Percentiles rank a stretch among this genome's conserved stretches.
These are phyloP conservation scores for Eurytoma adleriae DNA, from an alignment of 2,888 invertebrate species.

Conservation along the genomic window DNA sequence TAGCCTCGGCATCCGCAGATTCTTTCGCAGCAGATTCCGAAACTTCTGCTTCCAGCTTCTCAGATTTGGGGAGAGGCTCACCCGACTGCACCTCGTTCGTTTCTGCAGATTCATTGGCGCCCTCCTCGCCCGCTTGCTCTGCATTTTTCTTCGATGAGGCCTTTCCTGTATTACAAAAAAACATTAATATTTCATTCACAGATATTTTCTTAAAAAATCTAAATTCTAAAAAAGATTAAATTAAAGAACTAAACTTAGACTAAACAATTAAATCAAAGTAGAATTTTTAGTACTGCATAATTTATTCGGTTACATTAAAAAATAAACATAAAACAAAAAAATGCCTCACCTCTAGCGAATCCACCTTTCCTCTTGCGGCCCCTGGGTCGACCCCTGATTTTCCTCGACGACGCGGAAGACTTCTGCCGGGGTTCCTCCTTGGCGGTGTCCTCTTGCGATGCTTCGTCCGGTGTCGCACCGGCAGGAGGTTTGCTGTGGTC, in stretches of 20 bases:
- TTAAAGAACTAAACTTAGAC: not conserved
- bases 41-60: constrained; percentile 22
- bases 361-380: constrained; percentile 59
- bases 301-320: not conserved
- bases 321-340: constrained; percentile 2
- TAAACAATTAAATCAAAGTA: not conserved
- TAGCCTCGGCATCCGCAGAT: constrained; percentile 12
- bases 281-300: not conserved
- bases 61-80: constrained; percentile 32
- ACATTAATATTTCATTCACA: not conserved
- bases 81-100: constrained; percentile 13
- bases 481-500: constrained; percentile 57
- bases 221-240: not conserved
- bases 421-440: constrained; percentile 25
- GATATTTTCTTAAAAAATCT: too few species aligned
- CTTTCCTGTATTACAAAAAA: constrained; percentile 24
- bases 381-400: constrained; percentile 58
- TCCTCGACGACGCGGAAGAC: constrained; percentile 36
- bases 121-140: constrained; percentile 21
- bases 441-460: constrained; percentile 52
- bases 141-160: constrained; percentile 3
- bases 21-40: not conserved
- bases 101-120: constrained; percentile 41
- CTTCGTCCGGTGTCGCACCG: constrained; percentile 35
- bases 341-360: constrained; percentile 55